Percentiles rank a stretch among this genome's conserved stretches.
Evolutionary conservation across 2,797 vertebrate genomes (phyloP).

Genomic region (Choloepus didactylus): DNA sequence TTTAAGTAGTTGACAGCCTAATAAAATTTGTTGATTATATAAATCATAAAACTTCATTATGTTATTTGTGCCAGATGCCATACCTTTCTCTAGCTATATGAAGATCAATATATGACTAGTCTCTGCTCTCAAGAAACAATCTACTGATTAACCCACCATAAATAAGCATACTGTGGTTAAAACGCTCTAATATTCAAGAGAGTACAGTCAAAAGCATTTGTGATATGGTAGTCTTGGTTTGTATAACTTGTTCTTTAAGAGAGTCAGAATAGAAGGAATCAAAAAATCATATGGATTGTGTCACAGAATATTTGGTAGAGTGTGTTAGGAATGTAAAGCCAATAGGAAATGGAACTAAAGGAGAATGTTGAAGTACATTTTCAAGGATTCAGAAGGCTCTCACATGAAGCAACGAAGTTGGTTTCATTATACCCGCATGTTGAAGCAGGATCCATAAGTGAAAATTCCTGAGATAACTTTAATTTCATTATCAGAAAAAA

Average conservation of each 20-base stretch:
- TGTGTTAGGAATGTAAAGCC: not conserved
- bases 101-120: not conserved
- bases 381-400: not conserved
- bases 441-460: not conserved
- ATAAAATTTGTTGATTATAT: not conserved
- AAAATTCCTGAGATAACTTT: not conserved
- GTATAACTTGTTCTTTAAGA: not conserved
- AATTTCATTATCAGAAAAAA: not conserved
- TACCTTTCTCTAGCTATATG: not conserved
- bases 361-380: not conserved
- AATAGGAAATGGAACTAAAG: not conserved
- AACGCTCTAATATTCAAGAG: not conserved
- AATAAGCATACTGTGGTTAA: not conserved
- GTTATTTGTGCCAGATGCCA: not conserved
- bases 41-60: not conserved
- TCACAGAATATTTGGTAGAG: not conserved
- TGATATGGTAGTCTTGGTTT: not conserved
- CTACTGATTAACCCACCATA: not conserved
- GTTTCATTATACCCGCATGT: not conserved
- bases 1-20: constrained; percentile 1
- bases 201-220: not conserved
- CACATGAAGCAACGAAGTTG: not conserved
- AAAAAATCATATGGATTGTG: not conserved
- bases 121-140: not conserved
- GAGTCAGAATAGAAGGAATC: not conserved